phyloP scores from a whole-genome alignment of 2,797 vertebrate genomes.

The Coregonus ussuriensis region DNA sequence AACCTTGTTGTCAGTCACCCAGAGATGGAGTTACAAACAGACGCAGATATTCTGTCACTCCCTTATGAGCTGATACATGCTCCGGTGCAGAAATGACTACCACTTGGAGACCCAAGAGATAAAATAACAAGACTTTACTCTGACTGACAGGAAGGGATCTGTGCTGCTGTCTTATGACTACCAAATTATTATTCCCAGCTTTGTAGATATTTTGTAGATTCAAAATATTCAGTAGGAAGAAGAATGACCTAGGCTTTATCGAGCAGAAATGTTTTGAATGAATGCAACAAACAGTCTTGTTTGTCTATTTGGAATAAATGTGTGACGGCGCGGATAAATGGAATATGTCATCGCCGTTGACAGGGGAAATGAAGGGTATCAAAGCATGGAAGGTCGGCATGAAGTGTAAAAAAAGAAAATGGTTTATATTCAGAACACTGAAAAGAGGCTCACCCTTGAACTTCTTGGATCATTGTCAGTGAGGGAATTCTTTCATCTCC shows the following conservation, averaged over 20 bases:
- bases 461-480: neutral
- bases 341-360: constrained; percentile 65
- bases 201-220: constrained; percentile 53
- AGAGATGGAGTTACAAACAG: neutral
- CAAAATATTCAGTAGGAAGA: constrained; percentile 36
- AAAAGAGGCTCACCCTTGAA: constrained; percentile 11
- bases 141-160: constrained; percentile 61
- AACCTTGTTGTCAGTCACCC: constrained; percentile 44
- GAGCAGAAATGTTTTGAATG: constrained; percentile 53
- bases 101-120: constrained; percentile 62
- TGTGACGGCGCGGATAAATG: constrained; percentile 54
- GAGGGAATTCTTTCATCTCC: constrained; percentile 22
- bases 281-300: constrained; percentile 55
- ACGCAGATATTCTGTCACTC: constrained; percentile 34
- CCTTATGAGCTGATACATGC: constrained; percentile 46
- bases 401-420: neutral
- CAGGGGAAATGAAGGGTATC: constrained; percentile 71
- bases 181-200: constrained; percentile 53
- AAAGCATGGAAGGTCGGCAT: constrained; percentile 53
- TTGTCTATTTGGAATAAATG: constrained; percentile 60
- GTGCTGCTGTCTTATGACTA: constrained; percentile 28
- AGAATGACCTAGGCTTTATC: constrained; percentile 60
- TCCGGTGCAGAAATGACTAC: constrained; percentile 50
- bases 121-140: constrained; percentile 55
- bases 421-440: neutral